Percentiles rank a stretch among this genome's conserved stretches.
Evolutionary conservation across 2,113 vertebrate genomes (phyloP).

Genomic region (Anas platyrhynchos): DNA sequence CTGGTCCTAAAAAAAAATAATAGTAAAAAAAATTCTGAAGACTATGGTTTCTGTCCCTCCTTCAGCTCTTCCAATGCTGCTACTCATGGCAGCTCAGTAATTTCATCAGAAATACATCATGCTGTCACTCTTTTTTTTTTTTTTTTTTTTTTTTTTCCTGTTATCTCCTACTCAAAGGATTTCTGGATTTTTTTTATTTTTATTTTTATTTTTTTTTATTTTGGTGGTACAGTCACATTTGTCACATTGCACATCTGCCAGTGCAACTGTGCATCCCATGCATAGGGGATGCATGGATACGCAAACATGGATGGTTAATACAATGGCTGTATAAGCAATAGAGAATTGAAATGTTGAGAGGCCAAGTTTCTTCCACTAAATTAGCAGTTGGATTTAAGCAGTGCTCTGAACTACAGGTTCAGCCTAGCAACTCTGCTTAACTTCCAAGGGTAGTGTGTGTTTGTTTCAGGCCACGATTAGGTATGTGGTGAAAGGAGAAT

Average conservation of each 20-base stretch:
- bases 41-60: fast-evolving
- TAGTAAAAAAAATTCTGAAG: background rate
- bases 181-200: background rate
- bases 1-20: background rate
- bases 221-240: background rate
- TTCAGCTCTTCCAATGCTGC: background rate
- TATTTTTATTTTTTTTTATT: no score
- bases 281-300: background rate
- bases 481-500: background rate
- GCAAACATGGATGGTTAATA: background rate
- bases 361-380: background rate
- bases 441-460: background rate
- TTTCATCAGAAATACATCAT: background rate
- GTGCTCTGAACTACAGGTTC: background rate
- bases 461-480: background rate
- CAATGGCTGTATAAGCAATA: background rate
- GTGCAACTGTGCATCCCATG: background rate
- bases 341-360: background rate
- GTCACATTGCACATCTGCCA: background rate
- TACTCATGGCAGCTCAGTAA: background rate
- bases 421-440: background rate
- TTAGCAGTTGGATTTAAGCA: background rate
- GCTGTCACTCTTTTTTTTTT: fast-evolving
- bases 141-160: no score
- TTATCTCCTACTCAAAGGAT: fast-evolving